Evolutionary conservation across 1,140 invertebrate species (phyloP), one percentile per base, ranked within the genome.

Genomic region (Drosophila kohkoa): DNA sequence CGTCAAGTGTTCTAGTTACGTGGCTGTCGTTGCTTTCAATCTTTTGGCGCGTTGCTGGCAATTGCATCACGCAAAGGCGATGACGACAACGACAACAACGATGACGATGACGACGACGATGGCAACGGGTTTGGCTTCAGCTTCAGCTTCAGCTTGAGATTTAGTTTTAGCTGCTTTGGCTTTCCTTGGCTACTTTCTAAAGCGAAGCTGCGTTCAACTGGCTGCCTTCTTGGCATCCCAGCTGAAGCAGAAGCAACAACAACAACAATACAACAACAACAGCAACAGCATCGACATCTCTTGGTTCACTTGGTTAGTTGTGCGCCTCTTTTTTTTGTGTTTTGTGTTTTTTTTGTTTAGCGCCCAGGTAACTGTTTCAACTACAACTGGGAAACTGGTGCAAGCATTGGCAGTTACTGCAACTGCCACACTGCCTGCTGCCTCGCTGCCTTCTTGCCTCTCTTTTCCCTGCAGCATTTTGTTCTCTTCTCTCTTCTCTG

Each of bases 1-100:
- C 85, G 75, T 89, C 85, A 89, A 89, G 85, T 89, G 85, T 89
- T 89, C 85, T 89, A 89, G 85, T 89, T 89, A 89, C 86, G 85
- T 89, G 86, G 85, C 88, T 79, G 85, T 83, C 70, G 71, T 81
- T 89, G 85, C 85, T 79, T 88, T 88, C 85, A 88, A 88, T 88
- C 85, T 88, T 85, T 88, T 88, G 85, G 85, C 85, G 86, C 78
- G 64, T 72, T 72, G 82, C 80, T 87, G 71, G 83, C 85, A 87
- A 88, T 88, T 89, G 85, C 85, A 89, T 89, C 85, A 88, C 85
- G 85, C 85, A 79, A 88, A 78, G 79, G 76, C 54, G 70, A 73
- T 49, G 52, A 43, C 60, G 35, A 55, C 52, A 28, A 43, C 32
- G 15, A 46, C 32, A 43, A 13, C 46, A 15, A 20, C 16, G 10